phyloP scores from a whole-genome alignment of 2,888 invertebrate genomes.

The Germaria angustata region DNA sequence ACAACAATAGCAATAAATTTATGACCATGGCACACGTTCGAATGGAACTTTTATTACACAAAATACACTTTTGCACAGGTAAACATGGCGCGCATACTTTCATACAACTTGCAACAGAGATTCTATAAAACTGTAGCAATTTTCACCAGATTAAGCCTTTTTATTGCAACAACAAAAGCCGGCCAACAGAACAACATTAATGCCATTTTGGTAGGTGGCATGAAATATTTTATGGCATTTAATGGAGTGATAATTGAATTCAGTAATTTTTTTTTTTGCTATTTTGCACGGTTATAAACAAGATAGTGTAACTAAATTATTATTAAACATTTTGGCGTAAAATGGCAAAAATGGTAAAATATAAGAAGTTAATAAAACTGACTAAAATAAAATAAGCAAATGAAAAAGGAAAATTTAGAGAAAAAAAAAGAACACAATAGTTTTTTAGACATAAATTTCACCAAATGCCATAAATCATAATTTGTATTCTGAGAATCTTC shows the following conservation, averaged over 20 bases:
- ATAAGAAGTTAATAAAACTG: background rate
- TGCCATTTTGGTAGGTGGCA: slow-evolving; percentile 52
- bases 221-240: slow-evolving; percentile 54
- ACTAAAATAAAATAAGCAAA: background rate
- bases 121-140: slow-evolving; percentile 55
- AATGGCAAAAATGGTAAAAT: background rate
- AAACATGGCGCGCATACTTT: slow-evolving; percentile 13
- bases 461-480: slow-evolving; percentile 62
- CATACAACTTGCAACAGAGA: slow-evolving; percentile 36
- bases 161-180: slow-evolving; percentile 32
- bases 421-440: too few species aligned
- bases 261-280: slow-evolving; percentile 5
- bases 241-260: slow-evolving; percentile 63
- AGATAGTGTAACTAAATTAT: slow-evolving; percentile 46
- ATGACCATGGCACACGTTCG: slow-evolving; percentile 53
- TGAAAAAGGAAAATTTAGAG: background rate
- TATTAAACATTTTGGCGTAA: slow-evolving; percentile 30
- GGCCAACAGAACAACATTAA: slow-evolving; percentile 37
- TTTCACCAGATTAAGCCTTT: slow-evolving; percentile 48
- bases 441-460: slow-evolving; percentile 2
- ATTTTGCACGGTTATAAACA: slow-evolving; percentile 3
- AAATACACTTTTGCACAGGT: slow-evolving; percentile 36
- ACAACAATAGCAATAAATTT: slow-evolving; percentile 35
- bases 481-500: slow-evolving; percentile 3
- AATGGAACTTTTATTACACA: slow-evolving; percentile 42